Conservation (phyloP, 35 echinoderm and acorn worm species). For the Ophioderma brevispina region DNA sequence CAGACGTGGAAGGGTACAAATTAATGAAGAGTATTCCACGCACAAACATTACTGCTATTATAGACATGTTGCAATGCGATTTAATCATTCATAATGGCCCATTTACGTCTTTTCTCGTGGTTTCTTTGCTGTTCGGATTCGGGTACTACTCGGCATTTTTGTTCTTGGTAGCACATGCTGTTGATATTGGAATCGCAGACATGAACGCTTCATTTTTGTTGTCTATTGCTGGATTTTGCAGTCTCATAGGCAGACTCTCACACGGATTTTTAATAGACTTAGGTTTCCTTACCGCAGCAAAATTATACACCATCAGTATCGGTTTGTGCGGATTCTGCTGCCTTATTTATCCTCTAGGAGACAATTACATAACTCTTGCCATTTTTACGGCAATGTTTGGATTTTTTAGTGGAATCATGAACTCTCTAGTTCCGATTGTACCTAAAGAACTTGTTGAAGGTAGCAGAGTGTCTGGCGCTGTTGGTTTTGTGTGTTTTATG, state of each 20-base stretch:
- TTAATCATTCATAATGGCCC: neutral
- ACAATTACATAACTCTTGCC: neutral
- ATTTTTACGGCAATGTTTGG: slow-evolving; percentile 2
- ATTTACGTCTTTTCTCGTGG: neutral
- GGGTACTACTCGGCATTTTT: neutral
- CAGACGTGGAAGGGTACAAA: neutral
- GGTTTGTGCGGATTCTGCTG: neutral
- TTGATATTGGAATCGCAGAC: neutral
- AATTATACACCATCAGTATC: neutral
- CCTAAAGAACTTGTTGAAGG: neutral
- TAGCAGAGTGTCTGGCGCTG: neutral
- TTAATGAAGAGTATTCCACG: neutral
- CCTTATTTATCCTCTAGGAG: neutral
- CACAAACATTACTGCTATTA: neutral
- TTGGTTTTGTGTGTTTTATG: neutral
- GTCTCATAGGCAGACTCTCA: neutral
- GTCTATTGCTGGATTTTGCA: slow-evolving; percentile 2
- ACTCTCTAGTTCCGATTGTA: neutral
- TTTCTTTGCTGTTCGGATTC: neutral
- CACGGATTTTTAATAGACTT: slow-evolving; percentile 12
- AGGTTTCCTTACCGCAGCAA: neutral
- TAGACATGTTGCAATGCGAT: neutral
- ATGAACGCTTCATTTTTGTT: neutral
- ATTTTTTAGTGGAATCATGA: neutral
- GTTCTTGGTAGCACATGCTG: neutral